Conservation (phyloP, 2,797 vertebrate species). For the Myioborus melanocephalus region DNA sequence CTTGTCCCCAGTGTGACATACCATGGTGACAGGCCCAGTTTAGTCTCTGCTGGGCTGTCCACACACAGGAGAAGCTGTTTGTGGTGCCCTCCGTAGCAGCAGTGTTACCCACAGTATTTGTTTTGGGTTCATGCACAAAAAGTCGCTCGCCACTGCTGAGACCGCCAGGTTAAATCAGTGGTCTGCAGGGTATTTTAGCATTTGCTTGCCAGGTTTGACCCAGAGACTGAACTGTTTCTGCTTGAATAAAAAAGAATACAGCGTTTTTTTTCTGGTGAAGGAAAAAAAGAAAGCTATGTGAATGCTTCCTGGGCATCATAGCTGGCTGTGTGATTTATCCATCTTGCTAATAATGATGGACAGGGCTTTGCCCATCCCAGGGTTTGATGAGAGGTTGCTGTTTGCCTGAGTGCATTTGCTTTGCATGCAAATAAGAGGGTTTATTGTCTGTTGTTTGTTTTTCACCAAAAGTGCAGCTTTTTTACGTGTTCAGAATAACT, state of each 20-base stretch:
- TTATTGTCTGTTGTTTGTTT: constrained; percentile 40
- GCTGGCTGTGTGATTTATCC: background rate
- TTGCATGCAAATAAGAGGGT: constrained; percentile 2
- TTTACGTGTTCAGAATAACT: background rate
- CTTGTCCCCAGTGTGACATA: background rate
- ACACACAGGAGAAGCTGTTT: background rate
- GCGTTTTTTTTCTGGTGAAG: background rate
- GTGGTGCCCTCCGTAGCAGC: background rate
- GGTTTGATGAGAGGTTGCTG: background rate
- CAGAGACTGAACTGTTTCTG: background rate
- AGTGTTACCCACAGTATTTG: background rate
- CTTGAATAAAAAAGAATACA: background rate
- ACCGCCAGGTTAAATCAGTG: background rate
- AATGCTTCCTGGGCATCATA: background rate
- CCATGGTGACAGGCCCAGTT: background rate
- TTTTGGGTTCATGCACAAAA: background rate
- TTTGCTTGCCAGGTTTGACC: background rate
- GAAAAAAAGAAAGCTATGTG: background rate
- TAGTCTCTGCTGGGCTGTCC: background rate
- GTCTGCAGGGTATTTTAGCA: background rate
- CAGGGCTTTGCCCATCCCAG: background rate
- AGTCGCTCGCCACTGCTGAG: accelerated
- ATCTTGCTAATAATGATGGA: background rate
- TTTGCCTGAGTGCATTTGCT: background rate
- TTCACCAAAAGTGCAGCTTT: background rate